These are phyloP conservation scores for Hoplodrina ambigua DNA, from an alignment of 2,888 invertebrate species.

Conservation along the genomic window DNA sequence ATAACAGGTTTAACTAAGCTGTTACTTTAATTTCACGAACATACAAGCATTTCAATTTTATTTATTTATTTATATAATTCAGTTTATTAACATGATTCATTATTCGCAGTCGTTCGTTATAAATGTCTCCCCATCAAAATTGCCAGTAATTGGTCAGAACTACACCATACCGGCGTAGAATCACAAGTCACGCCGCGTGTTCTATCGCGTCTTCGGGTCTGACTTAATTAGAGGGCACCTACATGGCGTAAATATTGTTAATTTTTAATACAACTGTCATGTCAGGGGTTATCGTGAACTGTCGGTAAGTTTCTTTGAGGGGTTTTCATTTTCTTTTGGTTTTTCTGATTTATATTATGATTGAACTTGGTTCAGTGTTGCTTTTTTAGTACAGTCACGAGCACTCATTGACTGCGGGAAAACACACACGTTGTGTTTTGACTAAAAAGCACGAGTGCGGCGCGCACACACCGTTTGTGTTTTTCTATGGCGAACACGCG, in stretches of 20 bases:
- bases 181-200: constrained; percentile 59
- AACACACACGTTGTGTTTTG: no score
- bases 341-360: neutral
- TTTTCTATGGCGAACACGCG: no score
- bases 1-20: no score
- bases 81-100: neutral
- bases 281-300: neutral
- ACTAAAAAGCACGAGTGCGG: no score
- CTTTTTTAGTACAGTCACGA: no score
- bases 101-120: constrained; percentile 30
- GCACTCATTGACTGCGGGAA: no score
- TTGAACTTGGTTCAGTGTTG: no score
- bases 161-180: constrained; percentile 48
- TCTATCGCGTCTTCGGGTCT: constrained; percentile 46
- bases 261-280: constrained; percentile 42
- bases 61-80: no score
- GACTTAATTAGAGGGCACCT: constrained; percentile 50
- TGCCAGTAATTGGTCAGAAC: constrained; percentile 58
- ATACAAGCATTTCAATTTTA: no score
- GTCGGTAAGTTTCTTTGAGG: neutral
- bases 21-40: no score
- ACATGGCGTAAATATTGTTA: constrained; percentile 42
- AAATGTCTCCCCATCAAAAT: constrained; percentile 52
- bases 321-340: neutral
- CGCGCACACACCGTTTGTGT: no score